Evolutionary conservation across 2,113 vertebrate species (phyloP).

Genomic region (Pandion haliaetus): DNA sequence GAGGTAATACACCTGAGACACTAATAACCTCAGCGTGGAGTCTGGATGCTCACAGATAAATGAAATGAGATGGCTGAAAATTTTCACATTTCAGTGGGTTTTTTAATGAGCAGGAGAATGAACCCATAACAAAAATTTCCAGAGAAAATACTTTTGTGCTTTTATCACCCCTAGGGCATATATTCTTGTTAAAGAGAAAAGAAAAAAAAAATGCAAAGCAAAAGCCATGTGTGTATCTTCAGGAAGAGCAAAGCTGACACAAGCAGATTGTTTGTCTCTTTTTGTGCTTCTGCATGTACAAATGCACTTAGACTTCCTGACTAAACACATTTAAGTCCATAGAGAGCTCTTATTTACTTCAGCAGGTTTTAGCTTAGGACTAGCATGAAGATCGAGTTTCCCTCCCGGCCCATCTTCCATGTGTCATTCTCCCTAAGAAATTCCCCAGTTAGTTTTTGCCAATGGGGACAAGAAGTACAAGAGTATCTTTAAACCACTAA

Average conservation of each 20-base stretch:
- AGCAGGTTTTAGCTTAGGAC: not conserved
- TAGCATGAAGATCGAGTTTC: not conserved
- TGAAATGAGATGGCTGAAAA: not conserved
- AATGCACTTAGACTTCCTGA: not conserved
- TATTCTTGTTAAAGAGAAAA: not conserved
- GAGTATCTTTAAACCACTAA: not conserved
- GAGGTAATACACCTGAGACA: constrained; percentile 55
- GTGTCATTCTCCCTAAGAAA: not conserved
- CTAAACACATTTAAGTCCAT: not conserved
- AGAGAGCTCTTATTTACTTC: not conserved
- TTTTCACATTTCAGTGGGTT: not conserved
- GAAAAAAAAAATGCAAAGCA: not conserved
- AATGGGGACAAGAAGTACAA: not conserved
- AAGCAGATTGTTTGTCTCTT: not conserved
- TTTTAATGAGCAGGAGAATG: not conserved
- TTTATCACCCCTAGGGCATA: not conserved
- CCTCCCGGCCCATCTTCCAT: not conserved
- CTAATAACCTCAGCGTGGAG: not conserved
- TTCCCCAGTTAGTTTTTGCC: not conserved
- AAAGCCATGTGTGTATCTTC: not conserved
- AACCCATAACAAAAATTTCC: not conserved
- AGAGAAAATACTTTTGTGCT: not conserved
- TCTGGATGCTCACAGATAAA: constrained; percentile 13
- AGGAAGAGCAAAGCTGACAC: constrained; percentile 11
- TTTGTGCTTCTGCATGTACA: not conserved